phyloP scores from a whole-genome alignment of 2,888 invertebrate genomes.

The Acronicta leporina region DNA sequence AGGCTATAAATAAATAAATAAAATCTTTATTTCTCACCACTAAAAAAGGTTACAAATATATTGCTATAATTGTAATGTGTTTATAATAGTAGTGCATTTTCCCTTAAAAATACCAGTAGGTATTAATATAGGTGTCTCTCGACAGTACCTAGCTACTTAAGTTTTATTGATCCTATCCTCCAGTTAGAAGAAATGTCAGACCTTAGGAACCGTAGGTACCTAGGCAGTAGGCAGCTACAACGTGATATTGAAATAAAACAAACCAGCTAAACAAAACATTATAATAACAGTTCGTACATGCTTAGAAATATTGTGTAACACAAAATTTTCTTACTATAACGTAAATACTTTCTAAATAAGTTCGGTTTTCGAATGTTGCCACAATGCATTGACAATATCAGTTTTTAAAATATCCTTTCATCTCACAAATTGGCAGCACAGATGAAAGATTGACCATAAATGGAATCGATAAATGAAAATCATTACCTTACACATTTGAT shows the following conservation, averaged over 20 bases:
- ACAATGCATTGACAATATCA: constrained; percentile 1
- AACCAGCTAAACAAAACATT: constrained; percentile 60
- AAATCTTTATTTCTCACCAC: too few relatives aligned
- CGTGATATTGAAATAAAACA: constrained; percentile 30
- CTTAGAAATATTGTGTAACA: constrained; percentile 45
- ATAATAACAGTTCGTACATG: constrained; percentile 65
- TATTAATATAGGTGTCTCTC: too few relatives aligned
- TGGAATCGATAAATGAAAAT: neutral
- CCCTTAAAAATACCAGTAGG: too few relatives aligned
- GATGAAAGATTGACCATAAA: neutral
- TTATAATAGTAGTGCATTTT: too few relatives aligned
- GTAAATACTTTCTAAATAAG: constrained; percentile 7
- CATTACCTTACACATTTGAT: too few relatives aligned
- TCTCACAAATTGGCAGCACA: constrained; percentile 11
- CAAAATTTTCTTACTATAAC: constrained; percentile 19
- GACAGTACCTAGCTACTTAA: too few relatives aligned
- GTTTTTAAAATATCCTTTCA: neutral
- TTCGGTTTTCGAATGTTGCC: constrained; percentile 11
- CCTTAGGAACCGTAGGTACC: too few relatives aligned
- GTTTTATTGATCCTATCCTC: neutral
- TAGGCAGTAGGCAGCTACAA: neutral
- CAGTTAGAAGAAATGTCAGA: neutral
- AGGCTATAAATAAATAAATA: too few relatives aligned
- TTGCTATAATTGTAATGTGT: too few relatives aligned
- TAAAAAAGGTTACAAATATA: too few relatives aligned